A percentile compares a stretch with the other conserved stretches of the same genome.
Conservation (phyloP, 2,113 vertebrate species). For the Megalops atlanticus region DNA sequence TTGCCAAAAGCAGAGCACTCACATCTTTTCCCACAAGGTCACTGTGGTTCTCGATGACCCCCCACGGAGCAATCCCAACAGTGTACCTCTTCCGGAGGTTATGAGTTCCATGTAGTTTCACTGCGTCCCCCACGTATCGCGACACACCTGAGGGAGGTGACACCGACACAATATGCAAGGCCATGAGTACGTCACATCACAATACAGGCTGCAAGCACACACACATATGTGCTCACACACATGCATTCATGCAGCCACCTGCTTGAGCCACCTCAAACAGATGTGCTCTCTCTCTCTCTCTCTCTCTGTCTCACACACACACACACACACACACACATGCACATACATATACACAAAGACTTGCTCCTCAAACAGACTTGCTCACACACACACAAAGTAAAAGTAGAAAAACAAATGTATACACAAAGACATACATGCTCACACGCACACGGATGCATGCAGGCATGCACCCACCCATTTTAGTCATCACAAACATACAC, state of each 20-base stretch:
- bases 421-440: constrained; percentile 1
- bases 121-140: constrained; percentile 87
- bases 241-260: no score
- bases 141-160: constrained; percentile 78
- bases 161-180: background rate
- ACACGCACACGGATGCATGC: background rate
- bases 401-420: background rate
- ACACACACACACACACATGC: background rate
- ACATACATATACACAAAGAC: background rate
- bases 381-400: background rate
- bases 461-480: background rate
- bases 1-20: constrained; percentile 53
- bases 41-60: constrained; percentile 87
- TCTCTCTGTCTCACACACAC: background rate
- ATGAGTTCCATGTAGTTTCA: constrained; percentile 81
- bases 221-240: background rate
- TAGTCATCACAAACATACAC: background rate
- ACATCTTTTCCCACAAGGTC: constrained; percentile 93
- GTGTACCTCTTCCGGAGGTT: constrained; percentile 85
- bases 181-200: no score
- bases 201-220: background rate
- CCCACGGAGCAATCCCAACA: constrained; percentile 91
- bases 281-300: no score
- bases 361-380: background rate
- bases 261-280: no score